Percentiles rank a stretch among this genome's conserved stretches.
Conservation (phyloP, 2,888 invertebrate species). For the Heteropelma amictum region DNA sequence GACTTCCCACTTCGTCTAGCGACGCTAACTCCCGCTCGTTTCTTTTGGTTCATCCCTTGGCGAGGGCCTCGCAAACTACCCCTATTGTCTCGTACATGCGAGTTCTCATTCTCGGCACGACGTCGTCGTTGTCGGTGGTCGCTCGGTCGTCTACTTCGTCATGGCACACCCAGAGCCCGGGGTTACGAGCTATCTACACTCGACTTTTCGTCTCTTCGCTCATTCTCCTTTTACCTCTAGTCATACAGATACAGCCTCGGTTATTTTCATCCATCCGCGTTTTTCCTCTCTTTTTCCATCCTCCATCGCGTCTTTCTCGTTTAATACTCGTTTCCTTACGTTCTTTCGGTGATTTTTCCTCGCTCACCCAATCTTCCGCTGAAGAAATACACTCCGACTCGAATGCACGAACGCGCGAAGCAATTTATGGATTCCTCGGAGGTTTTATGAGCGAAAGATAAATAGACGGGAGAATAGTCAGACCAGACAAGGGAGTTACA, state of each 20-base stretch:
- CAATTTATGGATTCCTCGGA: no score
- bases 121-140: constrained; percentile 29
- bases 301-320: constrained; percentile 29
- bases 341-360: constrained; percentile 7
- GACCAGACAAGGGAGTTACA: no score
- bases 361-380: not conserved
- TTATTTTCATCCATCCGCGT: not conserved
- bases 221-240: constrained; percentile 14
- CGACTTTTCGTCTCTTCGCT: constrained; percentile 11
- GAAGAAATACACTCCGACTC: constrained; percentile 34
- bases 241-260: constrained; percentile 1
- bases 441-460: no score
- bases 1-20: not conserved
- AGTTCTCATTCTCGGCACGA: constrained; percentile 53
- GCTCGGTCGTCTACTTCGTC: constrained; percentile 37
- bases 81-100: constrained; percentile 44
- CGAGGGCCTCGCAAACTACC: constrained; percentile 45
- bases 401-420: no score
- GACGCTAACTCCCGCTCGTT: not conserved
- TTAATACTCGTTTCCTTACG: constrained; percentile 31
- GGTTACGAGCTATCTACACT: constrained; percentile 37
- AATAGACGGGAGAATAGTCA: no score
- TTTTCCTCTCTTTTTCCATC: constrained; percentile 23
- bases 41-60: constrained; percentile 45
- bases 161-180: constrained; percentile 31